phyloP scores from a whole-genome alignment of 2,888 invertebrate genomes.

The Pegoplata infirma region DNA sequence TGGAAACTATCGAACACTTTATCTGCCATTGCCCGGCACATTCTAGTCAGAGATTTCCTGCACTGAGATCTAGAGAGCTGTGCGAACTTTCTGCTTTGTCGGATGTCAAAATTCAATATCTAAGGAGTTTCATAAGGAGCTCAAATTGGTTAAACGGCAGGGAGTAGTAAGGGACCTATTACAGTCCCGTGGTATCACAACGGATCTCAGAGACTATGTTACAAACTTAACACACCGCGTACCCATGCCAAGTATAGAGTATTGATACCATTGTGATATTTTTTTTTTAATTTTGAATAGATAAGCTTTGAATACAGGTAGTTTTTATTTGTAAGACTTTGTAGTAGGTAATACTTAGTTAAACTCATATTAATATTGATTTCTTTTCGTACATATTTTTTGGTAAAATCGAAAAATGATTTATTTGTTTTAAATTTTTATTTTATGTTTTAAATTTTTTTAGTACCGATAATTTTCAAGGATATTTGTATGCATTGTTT shows the following conservation, averaged over 20 bases:
- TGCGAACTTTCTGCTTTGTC: too few species aligned
- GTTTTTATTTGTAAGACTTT: slow-evolving; percentile 5
- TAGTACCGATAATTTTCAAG: slow-evolving; percentile 22
- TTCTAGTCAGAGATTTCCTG: too few species aligned
- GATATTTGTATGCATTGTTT: background rate
- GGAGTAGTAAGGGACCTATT: too few species aligned
- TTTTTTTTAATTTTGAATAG: background rate
- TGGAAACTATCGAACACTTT: too few species aligned
- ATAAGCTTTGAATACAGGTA: slow-evolving; percentile 18
- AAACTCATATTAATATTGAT: slow-evolving; percentile 35
- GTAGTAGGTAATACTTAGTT: slow-evolving; percentile 5
- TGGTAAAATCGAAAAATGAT: slow-evolving; percentile 24
- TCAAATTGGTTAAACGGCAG: too few species aligned
- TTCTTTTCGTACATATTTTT: background rate
- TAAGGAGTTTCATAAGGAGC: too few species aligned
- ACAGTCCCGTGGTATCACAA: too few species aligned
- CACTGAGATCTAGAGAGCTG: too few species aligned
- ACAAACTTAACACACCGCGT: background rate
- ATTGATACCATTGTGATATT: background rate
- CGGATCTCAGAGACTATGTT: too few species aligned
- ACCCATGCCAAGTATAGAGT: background rate
- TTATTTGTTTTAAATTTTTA: slow-evolving; percentile 29
- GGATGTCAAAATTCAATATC: too few species aligned
- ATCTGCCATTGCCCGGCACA: too few species aligned
- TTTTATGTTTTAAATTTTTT: background rate